Evolutionary conservation across 2,888 invertebrate species (phyloP).

Genomic region (Cyclophora punctaria): DNA sequence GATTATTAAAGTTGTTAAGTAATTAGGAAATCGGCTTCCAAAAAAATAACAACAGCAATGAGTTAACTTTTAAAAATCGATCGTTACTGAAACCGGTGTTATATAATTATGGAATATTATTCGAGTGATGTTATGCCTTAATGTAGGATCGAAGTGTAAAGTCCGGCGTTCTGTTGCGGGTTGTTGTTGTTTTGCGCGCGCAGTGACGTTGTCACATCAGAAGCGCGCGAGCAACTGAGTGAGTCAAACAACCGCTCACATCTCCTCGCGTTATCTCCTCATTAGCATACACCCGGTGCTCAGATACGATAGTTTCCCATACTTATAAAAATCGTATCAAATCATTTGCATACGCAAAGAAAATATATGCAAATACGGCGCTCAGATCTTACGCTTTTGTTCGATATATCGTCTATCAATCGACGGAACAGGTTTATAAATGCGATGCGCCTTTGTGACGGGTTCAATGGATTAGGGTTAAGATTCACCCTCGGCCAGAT

Average conservation of each 20-base stretch:
- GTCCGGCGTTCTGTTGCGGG: constrained; percentile 28
- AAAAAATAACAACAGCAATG: constrained; percentile 4
- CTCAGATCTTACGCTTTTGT: constrained; percentile 50
- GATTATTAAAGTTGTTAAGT: constrained; percentile 18
- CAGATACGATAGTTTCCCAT: constrained; percentile 44
- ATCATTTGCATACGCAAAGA: constrained; percentile 65
- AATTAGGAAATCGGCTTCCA: background rate
- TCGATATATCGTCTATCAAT: constrained; percentile 59
- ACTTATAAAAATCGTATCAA: constrained; percentile 48
- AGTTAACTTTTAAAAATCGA: constrained; percentile 4
- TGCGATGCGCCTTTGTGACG: constrained; percentile 50
- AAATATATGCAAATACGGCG: constrained; percentile 64
- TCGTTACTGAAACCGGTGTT: constrained; percentile 4
- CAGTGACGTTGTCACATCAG: constrained; percentile 53
- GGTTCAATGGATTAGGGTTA: constrained; percentile 65
- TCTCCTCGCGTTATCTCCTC: constrained; percentile 55
- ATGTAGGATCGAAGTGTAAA: constrained; percentile 16
- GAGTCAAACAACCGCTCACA: constrained; percentile 51
- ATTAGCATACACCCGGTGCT: constrained; percentile 55
- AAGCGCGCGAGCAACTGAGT: constrained; percentile 68
- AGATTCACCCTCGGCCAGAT: constrained; percentile 50
- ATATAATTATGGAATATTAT: constrained; percentile 12
- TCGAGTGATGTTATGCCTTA: background rate
- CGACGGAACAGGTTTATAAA: constrained; percentile 67
- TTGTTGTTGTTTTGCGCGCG: constrained; percentile 27